Percentiles rank a stretch among this genome's conserved stretches.
These are phyloP conservation scores for Magallana nippona DNA, from an alignment of 2,888 invertebrate species.

Conservation along the genomic window DNA sequence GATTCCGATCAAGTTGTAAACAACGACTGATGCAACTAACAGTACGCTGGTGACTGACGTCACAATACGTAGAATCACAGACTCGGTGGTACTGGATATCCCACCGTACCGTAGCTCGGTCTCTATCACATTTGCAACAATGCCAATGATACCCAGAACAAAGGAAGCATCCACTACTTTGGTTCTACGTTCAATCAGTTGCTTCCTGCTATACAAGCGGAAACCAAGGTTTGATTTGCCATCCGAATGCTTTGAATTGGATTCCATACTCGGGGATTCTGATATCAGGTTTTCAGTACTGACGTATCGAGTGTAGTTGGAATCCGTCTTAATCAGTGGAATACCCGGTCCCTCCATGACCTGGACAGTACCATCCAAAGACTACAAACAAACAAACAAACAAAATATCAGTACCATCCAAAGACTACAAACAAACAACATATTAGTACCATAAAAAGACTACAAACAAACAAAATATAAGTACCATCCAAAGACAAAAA, in stretches of 20 bases:
- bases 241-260: constrained; percentile 58
- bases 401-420: not conserved
- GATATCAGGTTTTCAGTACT: constrained; percentile 67
- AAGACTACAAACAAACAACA: too few relatives aligned
- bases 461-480: not conserved
- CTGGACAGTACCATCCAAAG: constrained; percentile 57
- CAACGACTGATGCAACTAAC: constrained; percentile 62
- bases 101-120: constrained; percentile 67
- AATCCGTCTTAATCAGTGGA: constrained; percentile 62
- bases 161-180: constrained; percentile 69
- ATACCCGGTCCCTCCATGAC: constrained; percentile 65
- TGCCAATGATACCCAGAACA: constrained; percentile 66
- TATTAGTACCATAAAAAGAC: too few relatives aligned
- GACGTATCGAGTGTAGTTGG: constrained; percentile 66
- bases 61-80: constrained; percentile 65
- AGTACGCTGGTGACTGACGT: constrained; percentile 67
- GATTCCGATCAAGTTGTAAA: constrained; percentile 68
- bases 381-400: constrained; percentile 51
- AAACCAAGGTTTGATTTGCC: constrained; percentile 64
- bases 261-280: constrained; percentile 60
- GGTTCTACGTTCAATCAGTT: constrained; percentile 66
- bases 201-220: constrained; percentile 67
- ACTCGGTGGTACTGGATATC: constrained; percentile 55
- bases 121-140: constrained; percentile 67
- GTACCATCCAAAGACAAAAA: not conserved